Conservation (phyloP, 2,888 invertebrate genomes). For the Acrobasis consociella region DNA sequence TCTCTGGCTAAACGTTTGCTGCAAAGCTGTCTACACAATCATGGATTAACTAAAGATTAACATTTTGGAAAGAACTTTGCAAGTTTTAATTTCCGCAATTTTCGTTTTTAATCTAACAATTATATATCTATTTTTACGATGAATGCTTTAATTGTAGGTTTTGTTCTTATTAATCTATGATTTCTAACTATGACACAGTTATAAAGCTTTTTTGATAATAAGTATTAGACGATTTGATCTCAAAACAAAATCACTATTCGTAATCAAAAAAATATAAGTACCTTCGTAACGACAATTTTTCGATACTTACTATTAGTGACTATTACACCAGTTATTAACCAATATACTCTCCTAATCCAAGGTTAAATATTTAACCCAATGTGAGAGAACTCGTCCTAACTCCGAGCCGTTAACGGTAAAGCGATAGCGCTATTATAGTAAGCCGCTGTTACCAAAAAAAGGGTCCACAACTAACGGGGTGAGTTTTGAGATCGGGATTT, state of each 20-base stretch:
- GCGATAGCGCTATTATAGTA: conserved; percentile 77
- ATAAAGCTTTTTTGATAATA: too few species aligned
- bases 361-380: conserved; percentile 31
- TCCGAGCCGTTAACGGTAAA: conserved; percentile 76
- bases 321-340: not conserved
- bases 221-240: too few species aligned
- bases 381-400: conserved; percentile 41
- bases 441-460: conserved; percentile 68
- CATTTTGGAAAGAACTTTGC: not conserved
- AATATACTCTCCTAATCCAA: conserved; percentile 26
- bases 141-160: too few species aligned
- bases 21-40: conserved; percentile 36
- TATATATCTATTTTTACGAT: too few species aligned
- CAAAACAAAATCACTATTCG: too few species aligned
- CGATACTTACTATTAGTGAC: not conserved
- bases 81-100: not conserved
- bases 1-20: conserved; percentile 47
- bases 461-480: conserved; percentile 58
- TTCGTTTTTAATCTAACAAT: too few species aligned
- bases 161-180: too few species aligned
- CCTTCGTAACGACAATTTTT: too few species aligned
- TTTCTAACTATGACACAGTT: too few species aligned
- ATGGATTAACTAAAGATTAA: not conserved
- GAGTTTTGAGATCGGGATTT: conserved; percentile 49
- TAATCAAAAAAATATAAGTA: too few species aligned